phyloP scores from a whole-genome alignment of 2,888 invertebrate species.

The Lissonota sp. region DNA sequence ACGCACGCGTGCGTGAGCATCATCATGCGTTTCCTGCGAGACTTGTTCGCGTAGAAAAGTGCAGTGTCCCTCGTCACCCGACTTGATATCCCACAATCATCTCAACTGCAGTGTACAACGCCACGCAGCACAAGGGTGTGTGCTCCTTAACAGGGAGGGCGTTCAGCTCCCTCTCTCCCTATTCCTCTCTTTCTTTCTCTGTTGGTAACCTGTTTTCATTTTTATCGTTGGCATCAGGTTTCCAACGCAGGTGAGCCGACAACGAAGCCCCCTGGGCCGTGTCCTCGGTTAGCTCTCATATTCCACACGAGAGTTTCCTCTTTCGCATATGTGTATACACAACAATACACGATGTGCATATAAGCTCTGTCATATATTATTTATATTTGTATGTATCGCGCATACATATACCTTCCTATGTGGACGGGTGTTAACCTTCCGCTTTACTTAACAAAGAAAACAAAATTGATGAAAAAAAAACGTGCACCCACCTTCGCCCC shows the following conservation, averaged over 20 bases:
- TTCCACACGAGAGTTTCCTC: constrained; percentile 62
- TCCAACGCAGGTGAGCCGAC: constrained; percentile 80
- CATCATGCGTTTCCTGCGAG: too few species aligned
- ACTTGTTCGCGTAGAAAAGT: too few species aligned
- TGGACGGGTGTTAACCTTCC: constrained; percentile 28
- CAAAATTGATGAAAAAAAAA: not conserved
- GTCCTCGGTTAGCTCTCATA: constrained; percentile 60
- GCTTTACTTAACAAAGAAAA: not conserved
- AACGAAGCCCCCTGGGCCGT: constrained; percentile 73
- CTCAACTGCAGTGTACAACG: not conserved
- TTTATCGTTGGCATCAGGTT: constrained; percentile 81
- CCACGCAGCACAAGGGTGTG: constrained; percentile 48
- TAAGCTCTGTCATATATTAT: constrained; percentile 1
- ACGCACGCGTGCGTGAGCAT: too few species aligned
- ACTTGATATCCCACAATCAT: too few species aligned
- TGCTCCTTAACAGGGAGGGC: constrained; percentile 45
- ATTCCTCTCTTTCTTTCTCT: constrained; percentile 64
- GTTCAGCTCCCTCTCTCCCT: constrained; percentile 38
- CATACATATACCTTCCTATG: not conserved
- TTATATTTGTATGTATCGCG: constrained; percentile 3
- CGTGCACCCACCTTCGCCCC: not conserved
- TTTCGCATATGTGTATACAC: constrained; percentile 41
- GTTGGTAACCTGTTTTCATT: constrained; percentile 81
- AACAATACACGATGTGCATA: constrained; percentile 10
- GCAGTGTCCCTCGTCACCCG: too few species aligned